Evolutionary conservation across 1,140 invertebrate species (phyloP).

Genomic region (Trinorchestia longiramus): DNA sequence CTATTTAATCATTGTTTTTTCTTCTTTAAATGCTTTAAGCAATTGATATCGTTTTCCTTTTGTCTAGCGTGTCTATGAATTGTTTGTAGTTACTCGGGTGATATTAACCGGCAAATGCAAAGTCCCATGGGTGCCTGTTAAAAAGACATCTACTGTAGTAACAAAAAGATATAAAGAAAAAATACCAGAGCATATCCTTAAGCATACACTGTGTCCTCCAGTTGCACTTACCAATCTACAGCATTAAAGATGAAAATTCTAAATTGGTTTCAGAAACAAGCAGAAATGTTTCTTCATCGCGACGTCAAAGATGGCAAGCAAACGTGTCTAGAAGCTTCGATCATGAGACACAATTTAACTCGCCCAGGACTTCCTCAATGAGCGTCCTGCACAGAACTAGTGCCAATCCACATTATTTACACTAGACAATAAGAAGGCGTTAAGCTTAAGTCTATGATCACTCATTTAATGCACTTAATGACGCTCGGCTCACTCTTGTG

Average conservation of each 20-base stretch:
- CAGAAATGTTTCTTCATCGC: background rate
- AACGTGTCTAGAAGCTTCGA: background rate
- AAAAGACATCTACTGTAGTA: no score
- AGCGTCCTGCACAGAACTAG: background rate
- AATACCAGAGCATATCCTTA: background rate
- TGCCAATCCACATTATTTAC: background rate
- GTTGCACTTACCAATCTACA: background rate
- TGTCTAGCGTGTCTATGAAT: no score
- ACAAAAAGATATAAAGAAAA: background rate
- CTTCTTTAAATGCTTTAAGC: no score
- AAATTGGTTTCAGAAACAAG: background rate
- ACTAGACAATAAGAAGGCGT: background rate
- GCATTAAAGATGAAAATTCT: background rate
- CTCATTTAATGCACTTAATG: slow-evolving; percentile 9
- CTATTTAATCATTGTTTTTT: no score
- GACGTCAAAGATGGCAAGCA: background rate
- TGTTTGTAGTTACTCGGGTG: no score
- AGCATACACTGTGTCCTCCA: background rate
- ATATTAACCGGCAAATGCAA: no score
- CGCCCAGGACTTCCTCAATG: background rate
- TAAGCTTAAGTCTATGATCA: background rate
- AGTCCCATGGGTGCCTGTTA: no score
- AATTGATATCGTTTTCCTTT: no score
- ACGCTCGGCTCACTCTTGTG: background rate
- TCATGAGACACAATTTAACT: background rate